These are phyloP conservation scores for Motacilla tschutschensis DNA, from an alignment of 2,113 vertebrate species.

Conservation along the genomic window DNA sequence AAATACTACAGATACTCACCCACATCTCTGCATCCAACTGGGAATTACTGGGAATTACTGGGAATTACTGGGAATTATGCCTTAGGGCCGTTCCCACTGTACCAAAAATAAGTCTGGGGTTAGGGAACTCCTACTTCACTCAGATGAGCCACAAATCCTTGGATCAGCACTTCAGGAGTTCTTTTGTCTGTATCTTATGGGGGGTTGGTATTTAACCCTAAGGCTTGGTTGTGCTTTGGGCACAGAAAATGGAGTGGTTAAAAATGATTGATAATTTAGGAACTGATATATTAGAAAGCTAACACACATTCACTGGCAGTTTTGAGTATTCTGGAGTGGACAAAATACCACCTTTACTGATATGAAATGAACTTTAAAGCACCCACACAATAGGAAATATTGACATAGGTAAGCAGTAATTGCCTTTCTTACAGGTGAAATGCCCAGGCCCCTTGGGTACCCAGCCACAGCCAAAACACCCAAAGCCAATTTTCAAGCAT, in stretches of 20 bases:
- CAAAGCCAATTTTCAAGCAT: background rate
- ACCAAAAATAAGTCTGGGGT: fast-evolving
- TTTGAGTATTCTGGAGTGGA: background rate
- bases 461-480: background rate
- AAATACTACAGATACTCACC: no score
- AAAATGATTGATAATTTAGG: background rate
- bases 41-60: background rate
- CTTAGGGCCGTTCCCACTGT: background rate
- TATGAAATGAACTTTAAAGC: background rate
- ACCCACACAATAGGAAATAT: background rate
- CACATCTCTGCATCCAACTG: background rate
- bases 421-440: background rate
- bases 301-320: fast-evolving
- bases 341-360: background rate
- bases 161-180: background rate
- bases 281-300: background rate
- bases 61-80: background rate
- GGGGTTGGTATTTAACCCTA: background rate
- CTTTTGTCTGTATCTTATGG: background rate
- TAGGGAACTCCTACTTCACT: background rate
- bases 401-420: background rate
- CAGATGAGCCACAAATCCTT: background rate
- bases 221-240: background rate
- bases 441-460: background rate
- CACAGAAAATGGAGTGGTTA: background rate